Conservation (phyloP, 2,888 invertebrate genomes). For the Anthoptus insignis region DNA sequence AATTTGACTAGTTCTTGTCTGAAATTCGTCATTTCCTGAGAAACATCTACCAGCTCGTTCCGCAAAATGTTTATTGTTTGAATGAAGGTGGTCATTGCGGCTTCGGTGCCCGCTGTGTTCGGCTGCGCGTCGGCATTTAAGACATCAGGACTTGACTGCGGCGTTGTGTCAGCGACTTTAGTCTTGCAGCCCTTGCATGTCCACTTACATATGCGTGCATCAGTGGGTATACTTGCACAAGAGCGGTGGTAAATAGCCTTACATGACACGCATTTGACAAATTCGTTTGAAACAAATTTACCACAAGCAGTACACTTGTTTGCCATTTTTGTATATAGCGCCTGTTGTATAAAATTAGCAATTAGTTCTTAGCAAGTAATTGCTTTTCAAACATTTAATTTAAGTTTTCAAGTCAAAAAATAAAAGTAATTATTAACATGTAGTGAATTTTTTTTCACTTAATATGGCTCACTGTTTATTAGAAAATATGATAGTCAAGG, state of each 20-base stretch:
- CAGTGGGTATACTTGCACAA: background rate
- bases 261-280: background rate
- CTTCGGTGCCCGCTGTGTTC: background rate
- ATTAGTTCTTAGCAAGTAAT: no score
- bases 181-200: background rate
- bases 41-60: background rate
- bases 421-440: no score
- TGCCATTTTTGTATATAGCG: no score
- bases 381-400: no score
- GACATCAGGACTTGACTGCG: background rate
- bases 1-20: background rate
- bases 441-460: no score
- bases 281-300: background rate
- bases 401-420: no score
- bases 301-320: slow-evolving; percentile 6
- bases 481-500: no score
- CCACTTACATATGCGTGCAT: background rate
- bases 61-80: background rate
- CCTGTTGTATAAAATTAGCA: no score
- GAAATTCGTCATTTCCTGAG: background rate
- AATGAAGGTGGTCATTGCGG: background rate
- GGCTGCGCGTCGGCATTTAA: background rate
- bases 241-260: background rate
- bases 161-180: background rate
- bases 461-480: no score